Evolutionary conservation across 2,113 vertebrate species (phyloP).

Genomic region (Nematolebias whitei): DNA sequence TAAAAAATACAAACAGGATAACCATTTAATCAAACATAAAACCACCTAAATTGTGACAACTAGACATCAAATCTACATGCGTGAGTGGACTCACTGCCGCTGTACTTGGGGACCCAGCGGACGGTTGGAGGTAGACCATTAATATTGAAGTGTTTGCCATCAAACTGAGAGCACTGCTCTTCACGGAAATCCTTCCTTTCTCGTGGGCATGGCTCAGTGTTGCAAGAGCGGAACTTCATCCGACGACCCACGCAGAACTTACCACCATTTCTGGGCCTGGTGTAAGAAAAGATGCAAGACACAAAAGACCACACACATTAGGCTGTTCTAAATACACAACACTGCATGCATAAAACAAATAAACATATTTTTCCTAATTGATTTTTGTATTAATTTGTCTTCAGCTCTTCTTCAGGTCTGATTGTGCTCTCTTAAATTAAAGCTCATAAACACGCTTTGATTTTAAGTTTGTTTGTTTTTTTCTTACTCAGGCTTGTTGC

Average conservation of each 20-base stretch:
- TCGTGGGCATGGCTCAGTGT: slow-evolving; percentile 91
- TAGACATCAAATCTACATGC: neutral
- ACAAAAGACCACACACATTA: neutral
- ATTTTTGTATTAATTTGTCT: no score
- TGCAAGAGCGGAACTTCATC: slow-evolving; percentile 98
- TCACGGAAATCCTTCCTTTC: slow-evolving; percentile 90
- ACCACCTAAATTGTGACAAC: no score
- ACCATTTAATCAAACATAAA: no score
- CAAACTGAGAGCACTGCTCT: slow-evolving; percentile 93
- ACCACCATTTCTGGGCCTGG: slow-evolving; percentile 92
- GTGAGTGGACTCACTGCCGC: slow-evolving; percentile 87
- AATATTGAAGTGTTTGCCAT: slow-evolving; percentile 97
- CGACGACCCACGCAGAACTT: slow-evolving; percentile 94
- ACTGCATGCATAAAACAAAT: no score
- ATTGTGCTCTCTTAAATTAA: neutral
- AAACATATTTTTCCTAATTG: no score
- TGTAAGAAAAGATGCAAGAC: neutral
- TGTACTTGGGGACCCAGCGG: slow-evolving; percentile 96
- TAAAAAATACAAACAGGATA: no score
- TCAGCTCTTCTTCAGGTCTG: neutral
- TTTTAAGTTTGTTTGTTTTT: neutral
- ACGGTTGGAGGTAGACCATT: slow-evolving; percentile 91
- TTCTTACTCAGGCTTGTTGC: slow-evolving; percentile 92
- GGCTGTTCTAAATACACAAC: no score
- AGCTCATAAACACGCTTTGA: neutral